A percentile compares a stretch with the other conserved stretches of the same genome.
These are phyloP conservation scores for Drosophila melanica DNA, from an alignment of 1,140 invertebrate genomes.

Conservation along the genomic window DNA sequence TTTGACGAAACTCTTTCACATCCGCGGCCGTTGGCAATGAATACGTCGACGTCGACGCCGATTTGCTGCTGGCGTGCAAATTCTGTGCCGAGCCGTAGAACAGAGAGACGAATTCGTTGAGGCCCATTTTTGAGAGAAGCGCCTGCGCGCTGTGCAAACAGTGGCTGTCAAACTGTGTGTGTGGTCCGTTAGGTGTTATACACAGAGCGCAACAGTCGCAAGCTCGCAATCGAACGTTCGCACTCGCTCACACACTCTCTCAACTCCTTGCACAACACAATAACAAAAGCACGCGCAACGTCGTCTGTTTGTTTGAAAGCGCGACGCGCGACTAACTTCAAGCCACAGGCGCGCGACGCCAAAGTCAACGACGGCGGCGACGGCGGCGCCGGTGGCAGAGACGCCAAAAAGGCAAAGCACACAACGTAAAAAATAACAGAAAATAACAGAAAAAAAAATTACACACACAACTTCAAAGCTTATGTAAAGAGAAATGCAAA, in stretches of 20 bases:
- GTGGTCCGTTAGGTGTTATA: slow-evolving; percentile 48
- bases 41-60: slow-evolving; percentile 64
- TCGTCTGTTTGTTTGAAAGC: slow-evolving; percentile 69
- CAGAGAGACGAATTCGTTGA: slow-evolving; percentile 81
- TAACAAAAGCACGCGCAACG: slow-evolving; percentile 46
- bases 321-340: slow-evolving; percentile 62
- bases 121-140: slow-evolving; percentile 60
- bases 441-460: slow-evolving; percentile 7
- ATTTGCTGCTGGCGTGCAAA: slow-evolving; percentile 52
- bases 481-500: slow-evolving; percentile 64
- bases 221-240: neutral
- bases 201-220: slow-evolving; percentile 13
- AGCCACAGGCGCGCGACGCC: slow-evolving; percentile 37
- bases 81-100: slow-evolving; percentile 82
- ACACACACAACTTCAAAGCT: slow-evolving; percentile 34
- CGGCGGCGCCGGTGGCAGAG: slow-evolving; percentile 23
- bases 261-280: neutral
- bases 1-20: slow-evolving; percentile 73
- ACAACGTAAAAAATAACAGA: slow-evolving; percentile 33
- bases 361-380: slow-evolving; percentile 29
- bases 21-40: slow-evolving; percentile 69
- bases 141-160: slow-evolving; percentile 63
- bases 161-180: slow-evolving; percentile 52
- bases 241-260: neutral
- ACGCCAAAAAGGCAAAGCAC: slow-evolving; percentile 10